Evolutionary conservation across 1,140 invertebrate species (phyloP).

Genomic region (Antheraea mylitta): DNA sequence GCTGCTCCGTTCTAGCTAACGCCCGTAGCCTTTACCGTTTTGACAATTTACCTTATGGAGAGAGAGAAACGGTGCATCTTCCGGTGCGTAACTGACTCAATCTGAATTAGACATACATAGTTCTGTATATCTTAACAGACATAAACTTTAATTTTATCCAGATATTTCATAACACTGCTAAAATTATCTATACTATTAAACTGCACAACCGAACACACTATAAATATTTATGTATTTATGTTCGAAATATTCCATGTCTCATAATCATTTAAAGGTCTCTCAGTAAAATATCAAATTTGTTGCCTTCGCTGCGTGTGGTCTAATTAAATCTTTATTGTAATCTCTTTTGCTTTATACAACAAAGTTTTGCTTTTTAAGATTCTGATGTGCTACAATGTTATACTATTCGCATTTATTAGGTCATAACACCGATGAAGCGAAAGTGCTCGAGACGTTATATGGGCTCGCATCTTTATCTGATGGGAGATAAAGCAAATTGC

Average conservation of each 20-base stretch:
- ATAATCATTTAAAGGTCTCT: neutral
- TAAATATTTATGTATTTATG: no score
- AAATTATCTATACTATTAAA: neutral
- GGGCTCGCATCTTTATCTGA: neutral
- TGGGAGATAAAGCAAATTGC: slow-evolving; percentile 35
- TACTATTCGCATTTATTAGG: neutral
- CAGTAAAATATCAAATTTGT: neutral
- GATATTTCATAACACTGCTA: neutral
- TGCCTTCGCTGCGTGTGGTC: neutral
- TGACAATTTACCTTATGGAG: no score
- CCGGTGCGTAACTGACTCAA: neutral
- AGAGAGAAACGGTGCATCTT: no score
- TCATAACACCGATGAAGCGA: neutral
- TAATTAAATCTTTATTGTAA: neutral
- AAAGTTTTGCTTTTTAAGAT: slow-evolving; percentile 8
- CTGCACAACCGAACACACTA: neutral
- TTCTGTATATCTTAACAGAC: neutral
- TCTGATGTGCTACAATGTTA: neutral
- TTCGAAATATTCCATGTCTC: neutral
- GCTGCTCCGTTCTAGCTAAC: no score
- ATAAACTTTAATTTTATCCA: neutral
- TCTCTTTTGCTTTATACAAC: neutral
- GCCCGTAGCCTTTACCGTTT: no score
- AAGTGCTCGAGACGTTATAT: neutral
- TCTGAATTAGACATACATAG: neutral